These are phyloP conservation scores for Lamellibrachia columna DNA, from an alignment of 2,888 invertebrate species.

Conservation along the genomic window DNA sequence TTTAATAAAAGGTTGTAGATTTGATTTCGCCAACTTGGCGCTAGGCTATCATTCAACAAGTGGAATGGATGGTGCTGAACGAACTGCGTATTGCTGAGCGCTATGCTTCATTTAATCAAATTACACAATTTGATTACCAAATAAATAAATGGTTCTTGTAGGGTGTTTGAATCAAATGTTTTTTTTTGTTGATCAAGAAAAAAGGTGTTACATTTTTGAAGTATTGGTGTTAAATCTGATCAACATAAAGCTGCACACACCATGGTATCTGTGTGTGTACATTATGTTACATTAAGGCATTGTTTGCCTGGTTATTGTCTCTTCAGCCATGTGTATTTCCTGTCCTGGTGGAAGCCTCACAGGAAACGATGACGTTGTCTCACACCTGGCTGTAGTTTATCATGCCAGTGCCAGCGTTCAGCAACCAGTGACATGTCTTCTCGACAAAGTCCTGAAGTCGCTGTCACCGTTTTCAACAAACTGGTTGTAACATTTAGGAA, in stretches of 20 bases:
- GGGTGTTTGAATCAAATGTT: too few species aligned
- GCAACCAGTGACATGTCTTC: neutral
- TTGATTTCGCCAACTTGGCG: too few species aligned
- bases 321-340: neutral
- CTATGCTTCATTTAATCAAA: too few species aligned
- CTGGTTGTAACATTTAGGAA: neutral
- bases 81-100: too few species aligned
- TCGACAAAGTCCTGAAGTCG: neutral
- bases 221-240: too few species aligned
- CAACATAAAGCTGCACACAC: neutral
- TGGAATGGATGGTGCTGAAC: too few species aligned
- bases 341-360: neutral
- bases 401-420: neutral
- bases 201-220: too few species aligned
- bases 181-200: too few species aligned
- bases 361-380: neutral
- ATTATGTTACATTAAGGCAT: neutral
- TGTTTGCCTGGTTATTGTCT: neutral
- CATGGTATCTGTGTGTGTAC: neutral
- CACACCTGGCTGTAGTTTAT: neutral
- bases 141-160: too few species aligned
- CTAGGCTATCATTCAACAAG: too few species aligned
- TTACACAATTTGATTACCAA: too few species aligned
- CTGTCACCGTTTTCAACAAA: neutral
- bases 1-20: too few species aligned